Conservation (phyloP, 2,888 invertebrate species). For the Pocota personata region DNA sequence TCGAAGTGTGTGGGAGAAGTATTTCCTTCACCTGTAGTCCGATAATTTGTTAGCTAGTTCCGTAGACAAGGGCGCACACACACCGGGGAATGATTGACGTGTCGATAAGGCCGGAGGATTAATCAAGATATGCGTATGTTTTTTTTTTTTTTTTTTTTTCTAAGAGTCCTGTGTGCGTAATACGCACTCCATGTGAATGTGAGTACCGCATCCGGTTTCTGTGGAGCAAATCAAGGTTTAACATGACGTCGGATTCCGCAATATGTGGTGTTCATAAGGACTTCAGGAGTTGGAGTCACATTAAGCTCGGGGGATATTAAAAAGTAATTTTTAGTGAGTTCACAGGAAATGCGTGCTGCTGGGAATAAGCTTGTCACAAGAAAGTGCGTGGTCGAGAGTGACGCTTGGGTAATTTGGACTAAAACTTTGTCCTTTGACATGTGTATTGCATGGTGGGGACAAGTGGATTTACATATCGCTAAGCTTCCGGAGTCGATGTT, state of each 20-base stretch:
- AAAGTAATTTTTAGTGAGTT: conserved; percentile 65
- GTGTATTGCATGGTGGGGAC: conserved; percentile 48
- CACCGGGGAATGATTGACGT: conserved; percentile 62
- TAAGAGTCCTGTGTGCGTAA: conserved; percentile 50
- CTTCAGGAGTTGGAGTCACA: background rate
- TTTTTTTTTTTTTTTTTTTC: too few species aligned
- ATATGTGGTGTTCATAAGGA: conserved; percentile 28
- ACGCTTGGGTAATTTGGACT: conserved; percentile 54
- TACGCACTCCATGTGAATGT: conserved; percentile 73
- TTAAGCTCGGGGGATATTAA: conserved; percentile 57
- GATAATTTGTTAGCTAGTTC: conserved; percentile 69
- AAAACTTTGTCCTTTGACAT: conserved; percentile 61
- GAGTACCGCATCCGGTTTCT: conserved; percentile 61
- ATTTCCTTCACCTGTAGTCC: conserved; percentile 49
- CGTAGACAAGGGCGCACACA: conserved; percentile 60
- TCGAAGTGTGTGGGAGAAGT: conserved; percentile 53
- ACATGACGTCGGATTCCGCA: conserved; percentile 42
- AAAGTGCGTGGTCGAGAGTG: conserved; percentile 36
- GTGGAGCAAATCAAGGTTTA: conserved; percentile 59
- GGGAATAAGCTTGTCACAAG: conserved; percentile 50
- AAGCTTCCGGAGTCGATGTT: background rate
- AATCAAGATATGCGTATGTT: conserved; percentile 64
- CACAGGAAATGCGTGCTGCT: conserved; percentile 70
- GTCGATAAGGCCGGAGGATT: conserved; percentile 64
- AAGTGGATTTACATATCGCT: conserved; percentile 63